Evolutionary conservation across 2,888 invertebrate species (phyloP).

Genomic region (Acrobasis suavella): DNA sequence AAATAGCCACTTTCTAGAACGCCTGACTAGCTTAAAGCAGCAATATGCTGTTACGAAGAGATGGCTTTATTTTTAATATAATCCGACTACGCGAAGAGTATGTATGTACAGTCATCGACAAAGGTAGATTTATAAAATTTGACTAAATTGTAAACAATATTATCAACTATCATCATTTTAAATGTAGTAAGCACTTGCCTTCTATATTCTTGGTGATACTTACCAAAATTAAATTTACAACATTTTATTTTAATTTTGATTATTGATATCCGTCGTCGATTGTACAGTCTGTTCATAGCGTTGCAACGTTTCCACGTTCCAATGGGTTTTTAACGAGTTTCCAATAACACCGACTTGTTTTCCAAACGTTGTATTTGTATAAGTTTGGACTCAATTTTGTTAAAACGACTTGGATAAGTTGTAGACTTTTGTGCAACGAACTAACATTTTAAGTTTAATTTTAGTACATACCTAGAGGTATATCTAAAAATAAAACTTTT

Average conservation of each 20-base stretch:
- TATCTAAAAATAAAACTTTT: no score
- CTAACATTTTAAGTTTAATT: no score
- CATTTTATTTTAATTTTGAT: no score
- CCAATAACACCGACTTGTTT: constrained; percentile 29
- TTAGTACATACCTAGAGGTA: background rate
- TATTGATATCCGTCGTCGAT: no score
- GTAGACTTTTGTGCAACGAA: background rate
- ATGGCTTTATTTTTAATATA: constrained; percentile 2
- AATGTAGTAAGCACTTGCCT: no score
- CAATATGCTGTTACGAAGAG: constrained; percentile 1
- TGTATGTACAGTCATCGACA: no score
- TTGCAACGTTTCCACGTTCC: constrained; percentile 24
- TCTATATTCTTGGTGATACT: no score
- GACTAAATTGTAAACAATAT: no score
- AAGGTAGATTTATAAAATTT: no score
- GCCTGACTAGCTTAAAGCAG: background rate
- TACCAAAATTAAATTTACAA: no score
- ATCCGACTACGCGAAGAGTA: background rate
- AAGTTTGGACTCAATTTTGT: constrained; percentile 16
- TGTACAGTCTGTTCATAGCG: background rate
- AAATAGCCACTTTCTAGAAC: background rate
- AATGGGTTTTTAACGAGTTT: constrained; percentile 34
- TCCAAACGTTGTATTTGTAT: constrained; percentile 10
- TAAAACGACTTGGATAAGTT: constrained; percentile 3
- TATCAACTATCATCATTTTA: no score